A percentile compares a stretch with the other conserved stretches of the same genome.
These are phyloP conservation scores for Magallana ariakensis DNA, from an alignment of 1,140 invertebrate species.

Conservation along the genomic window DNA sequence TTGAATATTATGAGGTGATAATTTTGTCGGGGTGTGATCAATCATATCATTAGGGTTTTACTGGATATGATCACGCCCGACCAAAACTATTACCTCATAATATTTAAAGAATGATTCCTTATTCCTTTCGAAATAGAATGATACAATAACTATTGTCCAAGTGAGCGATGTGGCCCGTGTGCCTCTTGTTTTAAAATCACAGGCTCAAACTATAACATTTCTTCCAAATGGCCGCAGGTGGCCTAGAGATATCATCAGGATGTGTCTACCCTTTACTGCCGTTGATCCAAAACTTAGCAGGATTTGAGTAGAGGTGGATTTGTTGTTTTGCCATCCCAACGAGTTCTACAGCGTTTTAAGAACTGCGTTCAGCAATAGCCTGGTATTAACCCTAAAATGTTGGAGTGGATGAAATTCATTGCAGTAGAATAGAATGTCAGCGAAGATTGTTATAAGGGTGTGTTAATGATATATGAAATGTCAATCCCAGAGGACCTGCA, in stretches of 20 bases:
- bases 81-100: too few species aligned
- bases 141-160: too few species aligned
- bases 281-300: constrained; percentile 44
- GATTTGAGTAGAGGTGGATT: constrained; percentile 39
- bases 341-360: constrained; percentile 32
- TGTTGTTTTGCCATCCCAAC: constrained; percentile 21
- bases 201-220: constrained; percentile 37
- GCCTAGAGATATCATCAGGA: constrained; percentile 43
- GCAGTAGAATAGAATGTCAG: constrained; percentile 38
- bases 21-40: too few species aligned
- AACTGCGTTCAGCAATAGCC: constrained; percentile 47
- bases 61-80: too few species aligned
- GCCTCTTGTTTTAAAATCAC: too few species aligned
- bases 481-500: constrained; percentile 49
- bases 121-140: too few species aligned
- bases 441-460: constrained; percentile 44
- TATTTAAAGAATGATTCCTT: too few species aligned
- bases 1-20: too few species aligned
- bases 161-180: too few species aligned
- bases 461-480: constrained; percentile 53
- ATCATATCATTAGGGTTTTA: too few species aligned
- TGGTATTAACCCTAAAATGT: constrained; percentile 45
- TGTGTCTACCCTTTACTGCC: constrained; percentile 39
- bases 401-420: constrained; percentile 51
- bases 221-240: constrained; percentile 47